These are phyloP conservation scores for Zaprionus capensis DNA, from an alignment of 1,140 invertebrate species.

Conservation along the genomic window DNA sequence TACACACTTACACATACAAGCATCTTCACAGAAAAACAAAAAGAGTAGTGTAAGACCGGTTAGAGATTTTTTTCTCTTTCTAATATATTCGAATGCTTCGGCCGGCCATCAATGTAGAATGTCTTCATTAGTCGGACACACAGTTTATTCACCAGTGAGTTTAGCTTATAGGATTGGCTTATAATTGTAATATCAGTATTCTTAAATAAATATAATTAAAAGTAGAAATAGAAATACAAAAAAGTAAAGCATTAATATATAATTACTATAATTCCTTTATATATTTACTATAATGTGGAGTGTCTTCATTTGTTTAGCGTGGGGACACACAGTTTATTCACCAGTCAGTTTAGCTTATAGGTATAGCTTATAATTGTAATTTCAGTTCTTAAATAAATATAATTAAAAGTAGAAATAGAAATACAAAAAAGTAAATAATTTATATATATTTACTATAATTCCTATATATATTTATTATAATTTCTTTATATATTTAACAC, in stretches of 20 bases:
- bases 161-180: neutral
- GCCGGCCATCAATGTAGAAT: conserved; percentile 26
- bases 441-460: too few species aligned
- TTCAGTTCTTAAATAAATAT: too few species aligned
- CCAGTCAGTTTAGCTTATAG: neutral
- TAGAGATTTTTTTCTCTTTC: conserved; percentile 2
- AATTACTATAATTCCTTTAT: too few species aligned
- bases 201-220: too few species aligned
- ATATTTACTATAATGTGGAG: too few species aligned
- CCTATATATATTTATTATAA: too few species aligned
- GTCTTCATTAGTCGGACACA: conserved; percentile 41
- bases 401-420: too few species aligned
- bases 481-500: too few species aligned
- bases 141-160: neutral
- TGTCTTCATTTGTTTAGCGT: conserved; percentile 45
- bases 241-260: too few species aligned
- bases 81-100: conserved; percentile 26
- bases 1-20: neutral
- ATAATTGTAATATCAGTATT: conserved; percentile 1
- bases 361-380: conserved; percentile 10
- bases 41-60: conserved; percentile 32
- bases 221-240: too few species aligned
- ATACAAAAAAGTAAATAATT: too few species aligned
- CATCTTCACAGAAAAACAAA: neutral
- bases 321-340: neutral